phyloP scores from a whole-genome alignment of 2,113 vertebrate genomes.

The Python bivittatus region DNA sequence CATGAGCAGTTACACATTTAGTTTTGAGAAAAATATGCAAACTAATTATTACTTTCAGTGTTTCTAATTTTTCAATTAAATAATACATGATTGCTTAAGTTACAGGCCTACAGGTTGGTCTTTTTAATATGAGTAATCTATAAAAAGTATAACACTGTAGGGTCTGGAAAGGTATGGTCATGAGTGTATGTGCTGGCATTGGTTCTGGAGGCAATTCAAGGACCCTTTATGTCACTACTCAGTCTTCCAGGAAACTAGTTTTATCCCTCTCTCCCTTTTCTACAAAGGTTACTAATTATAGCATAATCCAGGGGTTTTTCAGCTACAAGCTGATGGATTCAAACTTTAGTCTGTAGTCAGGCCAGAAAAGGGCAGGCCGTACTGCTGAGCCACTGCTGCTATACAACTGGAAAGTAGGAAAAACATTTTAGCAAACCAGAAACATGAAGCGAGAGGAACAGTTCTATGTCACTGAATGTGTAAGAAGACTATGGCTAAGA shows the following conservation, averaged over 20 bases:
- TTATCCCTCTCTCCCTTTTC: background rate
- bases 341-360: background rate
- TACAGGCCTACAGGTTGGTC: background rate
- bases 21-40: constrained; percentile 25
- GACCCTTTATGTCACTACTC: background rate
- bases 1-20: constrained; percentile 37
- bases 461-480: no score
- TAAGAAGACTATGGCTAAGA: no score
- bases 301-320: background rate
- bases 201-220: background rate
- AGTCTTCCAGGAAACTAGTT: background rate
- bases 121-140: background rate
- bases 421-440: background rate
- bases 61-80: constrained; percentile 2
- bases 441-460: background rate
- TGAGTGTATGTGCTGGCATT: background rate
- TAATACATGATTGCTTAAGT: background rate
- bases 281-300: background rate
- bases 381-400: background rate
- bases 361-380: background rate
- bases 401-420: background rate
- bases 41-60: background rate
- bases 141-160: background rate
- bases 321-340: background rate
- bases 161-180: background rate